phyloP scores from a whole-genome alignment of 2,113 vertebrate genomes.

The Anseranas semipalmata region DNA sequence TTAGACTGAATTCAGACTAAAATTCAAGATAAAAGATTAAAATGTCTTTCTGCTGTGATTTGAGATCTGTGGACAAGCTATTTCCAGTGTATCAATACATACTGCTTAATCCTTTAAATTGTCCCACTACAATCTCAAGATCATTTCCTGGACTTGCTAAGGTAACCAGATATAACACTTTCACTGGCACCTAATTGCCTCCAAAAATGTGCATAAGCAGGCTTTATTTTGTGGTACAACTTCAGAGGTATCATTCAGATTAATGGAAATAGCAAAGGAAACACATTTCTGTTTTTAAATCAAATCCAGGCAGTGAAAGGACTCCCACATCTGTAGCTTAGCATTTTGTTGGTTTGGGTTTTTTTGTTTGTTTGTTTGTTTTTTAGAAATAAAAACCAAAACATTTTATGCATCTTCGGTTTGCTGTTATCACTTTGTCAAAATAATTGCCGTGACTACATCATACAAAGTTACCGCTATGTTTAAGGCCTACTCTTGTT shows the following conservation, averaged over 20 bases:
- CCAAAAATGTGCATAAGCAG: neutral
- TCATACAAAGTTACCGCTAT: neutral
- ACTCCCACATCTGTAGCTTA: neutral
- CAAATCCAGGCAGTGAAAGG: neutral
- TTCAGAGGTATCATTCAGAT: neutral
- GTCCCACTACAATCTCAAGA: neutral
- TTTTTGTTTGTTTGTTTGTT: neutral
- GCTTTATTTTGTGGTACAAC: neutral
- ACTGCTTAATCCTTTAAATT: neutral
- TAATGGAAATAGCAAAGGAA: neutral
- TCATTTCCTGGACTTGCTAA: neutral
- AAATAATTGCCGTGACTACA: slow-evolving; percentile 39
- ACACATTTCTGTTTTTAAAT: neutral
- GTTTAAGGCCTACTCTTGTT: slow-evolving; percentile 27
- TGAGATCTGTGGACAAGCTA: neutral
- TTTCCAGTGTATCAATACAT: neutral
- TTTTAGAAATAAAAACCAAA: neutral
- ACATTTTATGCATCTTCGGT: neutral
- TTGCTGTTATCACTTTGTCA: slow-evolving; percentile 32
- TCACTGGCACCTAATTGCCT: neutral
- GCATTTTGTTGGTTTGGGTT: neutral
- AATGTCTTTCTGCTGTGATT: neutral
- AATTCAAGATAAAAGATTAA: neutral
- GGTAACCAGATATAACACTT: neutral
- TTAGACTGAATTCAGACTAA: neutral